These are phyloP conservation scores for Chrysina gloriosa DNA, from an alignment of 2,888 invertebrate species.

Conservation along the genomic window DNA sequence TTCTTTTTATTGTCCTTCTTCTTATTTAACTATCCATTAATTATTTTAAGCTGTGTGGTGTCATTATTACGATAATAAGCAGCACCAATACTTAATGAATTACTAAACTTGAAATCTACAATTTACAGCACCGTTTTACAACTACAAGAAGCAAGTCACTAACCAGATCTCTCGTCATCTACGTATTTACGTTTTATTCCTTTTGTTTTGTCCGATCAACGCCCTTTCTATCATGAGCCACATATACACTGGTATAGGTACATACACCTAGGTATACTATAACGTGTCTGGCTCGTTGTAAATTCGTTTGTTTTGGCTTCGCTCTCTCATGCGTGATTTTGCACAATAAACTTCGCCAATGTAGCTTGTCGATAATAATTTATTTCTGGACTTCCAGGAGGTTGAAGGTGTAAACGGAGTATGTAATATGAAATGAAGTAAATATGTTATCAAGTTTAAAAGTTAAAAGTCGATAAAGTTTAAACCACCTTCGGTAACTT, in stretches of 20 bases:
- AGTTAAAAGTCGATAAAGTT: background rate
- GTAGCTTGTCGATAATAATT: conserved; percentile 1
- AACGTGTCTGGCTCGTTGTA: background rate
- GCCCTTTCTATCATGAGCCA: conserved; percentile 7
- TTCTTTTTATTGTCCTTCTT: no score
- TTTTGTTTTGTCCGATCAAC: background rate
- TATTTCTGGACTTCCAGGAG: background rate
- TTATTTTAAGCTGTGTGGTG: no score
- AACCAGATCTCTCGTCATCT: conserved; percentile 2
- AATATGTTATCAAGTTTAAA: background rate
- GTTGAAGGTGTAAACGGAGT: background rate
- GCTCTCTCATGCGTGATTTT: conserved; percentile 8
- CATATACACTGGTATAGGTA: no score
- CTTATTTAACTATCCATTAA: no score
- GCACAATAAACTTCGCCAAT: conserved; percentile 8
- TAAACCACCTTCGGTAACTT: background rate
- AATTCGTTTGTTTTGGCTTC: conserved; percentile 10
- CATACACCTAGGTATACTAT: background rate
- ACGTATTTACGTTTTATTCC: background rate
- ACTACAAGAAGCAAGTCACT: background rate
- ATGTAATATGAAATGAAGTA: background rate
- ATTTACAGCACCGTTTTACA: background rate
- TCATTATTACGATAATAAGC: no score
- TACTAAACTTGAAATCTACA: no score
- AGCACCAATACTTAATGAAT: no score